These are phyloP conservation scores for Gephyroberyx darwinii DNA, from an alignment of 2,797 vertebrate genomes.

Conservation along the genomic window DNA sequence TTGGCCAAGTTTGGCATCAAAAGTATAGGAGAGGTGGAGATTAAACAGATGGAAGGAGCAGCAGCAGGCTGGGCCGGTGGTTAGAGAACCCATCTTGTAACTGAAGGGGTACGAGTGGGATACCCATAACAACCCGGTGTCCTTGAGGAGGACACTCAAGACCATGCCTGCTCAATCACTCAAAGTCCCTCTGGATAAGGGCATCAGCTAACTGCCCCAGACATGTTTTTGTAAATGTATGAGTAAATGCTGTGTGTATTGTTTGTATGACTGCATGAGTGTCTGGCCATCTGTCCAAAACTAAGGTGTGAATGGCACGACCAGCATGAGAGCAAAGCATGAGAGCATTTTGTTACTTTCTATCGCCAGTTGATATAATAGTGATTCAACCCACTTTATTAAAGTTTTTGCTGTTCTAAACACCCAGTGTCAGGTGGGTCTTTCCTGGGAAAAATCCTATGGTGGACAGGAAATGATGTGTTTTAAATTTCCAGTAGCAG, in stretches of 20 bases:
- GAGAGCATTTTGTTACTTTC: too few species aligned
- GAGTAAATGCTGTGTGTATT: background rate
- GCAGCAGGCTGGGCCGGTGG: background rate
- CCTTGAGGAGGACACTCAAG: background rate
- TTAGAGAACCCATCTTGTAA: background rate
- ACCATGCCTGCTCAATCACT: too few species aligned
- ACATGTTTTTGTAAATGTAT: background rate
- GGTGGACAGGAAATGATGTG: too few species aligned
- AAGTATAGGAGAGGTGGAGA: conserved; percentile 20
- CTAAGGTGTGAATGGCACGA: background rate
- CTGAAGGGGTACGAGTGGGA: background rate
- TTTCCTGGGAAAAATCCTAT: too few species aligned
- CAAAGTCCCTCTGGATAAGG: too few species aligned
- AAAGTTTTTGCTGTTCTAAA: too few species aligned
- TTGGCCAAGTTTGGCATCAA: conserved; percentile 32
- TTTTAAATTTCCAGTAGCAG: too few species aligned
- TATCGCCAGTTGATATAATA: too few species aligned
- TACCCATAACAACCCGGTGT: background rate
- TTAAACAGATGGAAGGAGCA: conserved; percentile 47
- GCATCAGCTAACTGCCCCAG: too few species aligned
- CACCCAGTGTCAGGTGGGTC: too few species aligned
- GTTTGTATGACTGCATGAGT: background rate
- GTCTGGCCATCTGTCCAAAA: background rate
- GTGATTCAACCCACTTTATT: too few species aligned
- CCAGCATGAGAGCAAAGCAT: too few species aligned